These are phyloP conservation scores for Cantharis rufa DNA, from an alignment of 2,888 invertebrate genomes.

Conservation along the genomic window DNA sequence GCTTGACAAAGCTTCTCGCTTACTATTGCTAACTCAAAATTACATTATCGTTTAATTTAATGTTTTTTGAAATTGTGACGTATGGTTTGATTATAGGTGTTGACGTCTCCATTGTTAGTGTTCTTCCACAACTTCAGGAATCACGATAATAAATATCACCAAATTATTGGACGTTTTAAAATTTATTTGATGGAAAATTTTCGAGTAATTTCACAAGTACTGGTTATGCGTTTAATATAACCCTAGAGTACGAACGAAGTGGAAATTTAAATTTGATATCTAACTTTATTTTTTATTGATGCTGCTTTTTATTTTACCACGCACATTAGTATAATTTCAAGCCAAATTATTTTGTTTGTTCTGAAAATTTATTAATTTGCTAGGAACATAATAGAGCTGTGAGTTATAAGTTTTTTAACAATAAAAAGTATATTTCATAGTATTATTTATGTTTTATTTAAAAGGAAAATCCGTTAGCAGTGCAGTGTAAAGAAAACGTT, in stretches of 20 bases:
- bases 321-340: not conserved
- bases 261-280: not conserved
- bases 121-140: constrained; percentile 19
- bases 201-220: not conserved
- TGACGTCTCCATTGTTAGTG: constrained; percentile 45
- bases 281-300: not conserved
- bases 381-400: constrained; percentile 41
- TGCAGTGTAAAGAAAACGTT: too few relatives aligned
- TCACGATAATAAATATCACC: not conserved
- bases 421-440: constrained; percentile 22
- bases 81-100: constrained; percentile 53
- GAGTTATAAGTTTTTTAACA: constrained; percentile 19
- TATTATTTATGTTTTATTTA: constrained; percentile 10
- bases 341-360: constrained; percentile 7
- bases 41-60: not conserved
- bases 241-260: not conserved
- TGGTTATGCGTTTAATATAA: not conserved
- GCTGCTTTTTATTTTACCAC: not conserved
- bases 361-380: constrained; percentile 5
- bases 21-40: not conserved
- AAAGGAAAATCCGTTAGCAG: not conserved
- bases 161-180: not conserved
- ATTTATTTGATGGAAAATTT: not conserved
- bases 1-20: not conserved
- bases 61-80: constrained; percentile 17